Evolutionary conservation across 2,888 invertebrate species (phyloP).

Genomic region (Lordiphosa fenestrarum): DNA sequence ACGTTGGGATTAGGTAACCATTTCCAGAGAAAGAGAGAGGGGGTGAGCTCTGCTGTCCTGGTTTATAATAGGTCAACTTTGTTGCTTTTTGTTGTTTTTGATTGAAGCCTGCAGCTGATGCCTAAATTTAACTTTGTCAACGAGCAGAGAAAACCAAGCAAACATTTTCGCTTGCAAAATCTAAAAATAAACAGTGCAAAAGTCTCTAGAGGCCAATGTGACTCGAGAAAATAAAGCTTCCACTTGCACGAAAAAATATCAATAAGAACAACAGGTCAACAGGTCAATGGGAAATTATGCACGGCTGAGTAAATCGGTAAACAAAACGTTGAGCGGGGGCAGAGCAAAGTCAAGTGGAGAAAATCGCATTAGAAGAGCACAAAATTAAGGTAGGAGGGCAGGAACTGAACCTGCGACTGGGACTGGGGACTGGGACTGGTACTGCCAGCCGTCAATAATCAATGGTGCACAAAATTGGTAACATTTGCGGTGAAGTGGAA

Average conservation of each 20-base stretch:
- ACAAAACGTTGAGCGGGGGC: slow-evolving; percentile 22
- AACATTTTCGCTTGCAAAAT: too few relatives aligned
- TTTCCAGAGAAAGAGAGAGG: too few relatives aligned
- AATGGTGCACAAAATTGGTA: slow-evolving; percentile 46
- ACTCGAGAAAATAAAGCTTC: not conserved
- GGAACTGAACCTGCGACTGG: slow-evolving; percentile 1
- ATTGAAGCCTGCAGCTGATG: too few relatives aligned
- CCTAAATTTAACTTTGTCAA: too few relatives aligned
- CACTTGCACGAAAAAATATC: slow-evolving; percentile 15
- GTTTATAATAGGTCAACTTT: too few relatives aligned
- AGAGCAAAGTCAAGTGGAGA: slow-evolving; percentile 8
- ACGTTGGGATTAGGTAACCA: too few relatives aligned
- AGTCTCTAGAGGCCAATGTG: too few relatives aligned
- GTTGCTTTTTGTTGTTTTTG: too few relatives aligned
- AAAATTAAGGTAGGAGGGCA: not conserved
- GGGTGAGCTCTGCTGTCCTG: too few relatives aligned
- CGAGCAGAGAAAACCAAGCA: too few relatives aligned
- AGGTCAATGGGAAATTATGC: slow-evolving; percentile 46
- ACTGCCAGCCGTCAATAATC: slow-evolving; percentile 15
- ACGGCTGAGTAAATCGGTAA: slow-evolving; percentile 62
- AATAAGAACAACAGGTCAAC: slow-evolving; percentile 12
- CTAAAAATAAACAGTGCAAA: too few relatives aligned
- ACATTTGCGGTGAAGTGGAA: slow-evolving; percentile 23
- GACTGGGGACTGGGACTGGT: not conserved
- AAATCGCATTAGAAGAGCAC: slow-evolving; percentile 15